phyloP scores from a whole-genome alignment of 2,888 invertebrate genomes.

The Drosophila demipolita region DNA sequence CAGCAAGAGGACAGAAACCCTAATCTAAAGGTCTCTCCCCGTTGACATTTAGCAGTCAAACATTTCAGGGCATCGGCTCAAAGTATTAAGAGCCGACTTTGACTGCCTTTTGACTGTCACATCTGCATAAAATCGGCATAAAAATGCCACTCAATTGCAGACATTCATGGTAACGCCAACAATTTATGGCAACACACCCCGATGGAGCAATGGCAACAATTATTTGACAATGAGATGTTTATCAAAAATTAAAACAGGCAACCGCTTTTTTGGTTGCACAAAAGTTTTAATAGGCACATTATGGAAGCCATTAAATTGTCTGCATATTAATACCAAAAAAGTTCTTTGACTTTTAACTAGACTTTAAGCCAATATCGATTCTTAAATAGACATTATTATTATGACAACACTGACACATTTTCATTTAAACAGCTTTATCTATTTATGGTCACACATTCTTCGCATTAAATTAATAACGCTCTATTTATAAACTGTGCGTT shows the following conservation, averaged over 20 bases:
- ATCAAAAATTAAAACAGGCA: background rate
- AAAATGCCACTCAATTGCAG: conserved; percentile 71
- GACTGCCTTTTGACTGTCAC: conserved; percentile 52
- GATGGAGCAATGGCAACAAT: conserved; percentile 31
- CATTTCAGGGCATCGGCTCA: conserved; percentile 28
- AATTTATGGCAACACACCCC: conserved; percentile 36
- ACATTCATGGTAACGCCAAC: conserved; percentile 62
- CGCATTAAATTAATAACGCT: background rate
- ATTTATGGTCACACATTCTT: background rate
- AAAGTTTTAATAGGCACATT: background rate
- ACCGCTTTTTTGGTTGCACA: background rate
- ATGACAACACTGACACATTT: background rate
- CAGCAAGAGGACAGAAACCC: conserved; percentile 15
- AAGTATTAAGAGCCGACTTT: conserved; percentile 43
- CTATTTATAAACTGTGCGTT: background rate
- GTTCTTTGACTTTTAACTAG: background rate
- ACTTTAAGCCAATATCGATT: background rate
- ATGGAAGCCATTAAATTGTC: background rate
- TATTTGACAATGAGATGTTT: conserved; percentile 43
- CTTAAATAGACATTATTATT: background rate
- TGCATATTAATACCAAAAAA: background rate
- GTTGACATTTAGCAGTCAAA: conserved; percentile 73
- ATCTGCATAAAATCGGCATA: conserved; percentile 77
- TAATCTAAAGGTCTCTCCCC: conserved; percentile 51
- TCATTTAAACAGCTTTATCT: background rate